phyloP scores from a whole-genome alignment of 2,797 vertebrate genomes.

The Lagorchestes hirsutus region DNA sequence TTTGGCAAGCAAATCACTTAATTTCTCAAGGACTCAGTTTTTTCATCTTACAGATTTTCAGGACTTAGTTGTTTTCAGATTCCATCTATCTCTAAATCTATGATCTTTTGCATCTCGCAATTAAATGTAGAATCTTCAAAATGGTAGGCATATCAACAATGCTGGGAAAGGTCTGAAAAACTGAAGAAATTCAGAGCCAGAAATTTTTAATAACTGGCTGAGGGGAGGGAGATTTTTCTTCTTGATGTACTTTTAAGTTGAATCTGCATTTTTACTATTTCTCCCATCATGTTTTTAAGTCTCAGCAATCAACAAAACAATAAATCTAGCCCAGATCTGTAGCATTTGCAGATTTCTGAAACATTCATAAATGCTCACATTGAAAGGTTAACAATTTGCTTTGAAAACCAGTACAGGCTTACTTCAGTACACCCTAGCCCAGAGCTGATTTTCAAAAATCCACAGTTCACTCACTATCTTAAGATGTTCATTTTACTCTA shows the following conservation, averaged over 20 bases:
- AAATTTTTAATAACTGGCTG: not conserved
- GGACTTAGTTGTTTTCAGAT: not conserved
- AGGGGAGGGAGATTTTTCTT: not conserved
- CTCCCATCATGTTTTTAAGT: not conserved
- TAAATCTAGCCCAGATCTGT: not conserved
- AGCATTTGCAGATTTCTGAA: not conserved
- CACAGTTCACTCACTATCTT: not conserved
- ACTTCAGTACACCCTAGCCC: not conserved
- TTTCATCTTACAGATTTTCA: not conserved
- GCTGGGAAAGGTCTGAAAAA: not conserved
- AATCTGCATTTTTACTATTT: not conserved
- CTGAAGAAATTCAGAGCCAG: not conserved
- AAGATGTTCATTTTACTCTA: not conserved
- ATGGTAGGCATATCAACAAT: not conserved
- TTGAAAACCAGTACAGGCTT: not conserved
- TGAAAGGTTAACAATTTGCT: not conserved
- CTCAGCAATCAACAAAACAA: not conserved
- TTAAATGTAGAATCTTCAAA: constrained; percentile 2
- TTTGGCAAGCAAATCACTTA: not conserved
- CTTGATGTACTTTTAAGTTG: not conserved
- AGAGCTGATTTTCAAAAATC: constrained; percentile 5
- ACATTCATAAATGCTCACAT: not conserved
- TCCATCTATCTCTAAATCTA: not conserved
- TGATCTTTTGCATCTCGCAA: not conserved
- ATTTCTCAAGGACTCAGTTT: not conserved